phyloP scores from a whole-genome alignment of 2,888 invertebrate species.

The Uropetala carovei region DNA sequence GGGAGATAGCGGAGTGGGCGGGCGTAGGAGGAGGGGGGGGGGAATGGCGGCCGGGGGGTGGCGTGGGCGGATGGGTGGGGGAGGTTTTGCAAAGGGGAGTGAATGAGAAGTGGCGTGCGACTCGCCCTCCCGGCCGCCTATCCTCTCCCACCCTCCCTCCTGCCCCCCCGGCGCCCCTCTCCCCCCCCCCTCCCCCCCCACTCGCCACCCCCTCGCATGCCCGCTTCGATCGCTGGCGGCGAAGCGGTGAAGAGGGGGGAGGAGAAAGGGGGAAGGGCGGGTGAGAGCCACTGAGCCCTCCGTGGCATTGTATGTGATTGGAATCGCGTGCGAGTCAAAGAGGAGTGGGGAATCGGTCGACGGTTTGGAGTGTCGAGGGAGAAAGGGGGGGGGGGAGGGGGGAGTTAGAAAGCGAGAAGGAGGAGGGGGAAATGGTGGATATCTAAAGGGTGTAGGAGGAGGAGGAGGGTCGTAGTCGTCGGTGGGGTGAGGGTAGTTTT shows the following conservation, averaged over 20 bases:
- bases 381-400: not conserved
- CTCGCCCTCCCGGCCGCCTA: not conserved
- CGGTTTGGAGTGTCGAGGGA: not conserved
- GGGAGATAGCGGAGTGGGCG: not conserved
- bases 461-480: not conserved
- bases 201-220: not conserved
- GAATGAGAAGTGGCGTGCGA: not conserved
- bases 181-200: too few species aligned
- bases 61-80: not conserved
- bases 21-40: not conserved
- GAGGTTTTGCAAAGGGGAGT: not conserved
- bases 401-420: not conserved
- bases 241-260: not conserved
- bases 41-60: too few species aligned
- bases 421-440: not conserved
- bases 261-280: not conserved
- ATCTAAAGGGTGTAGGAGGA: not conserved
- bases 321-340: slow-evolving; percentile 26
- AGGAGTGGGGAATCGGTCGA: not conserved
- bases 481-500: not conserved
- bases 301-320: slow-evolving; percentile 11
- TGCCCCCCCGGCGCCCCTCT: not conserved
- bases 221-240: not conserved
- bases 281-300: not conserved
- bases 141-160: too few species aligned